Percentiles rank a stretch among this genome's conserved stretches.
Evolutionary conservation across 2,888 invertebrate genomes (phyloP).

Genomic region (Philaethria dido): DNA sequence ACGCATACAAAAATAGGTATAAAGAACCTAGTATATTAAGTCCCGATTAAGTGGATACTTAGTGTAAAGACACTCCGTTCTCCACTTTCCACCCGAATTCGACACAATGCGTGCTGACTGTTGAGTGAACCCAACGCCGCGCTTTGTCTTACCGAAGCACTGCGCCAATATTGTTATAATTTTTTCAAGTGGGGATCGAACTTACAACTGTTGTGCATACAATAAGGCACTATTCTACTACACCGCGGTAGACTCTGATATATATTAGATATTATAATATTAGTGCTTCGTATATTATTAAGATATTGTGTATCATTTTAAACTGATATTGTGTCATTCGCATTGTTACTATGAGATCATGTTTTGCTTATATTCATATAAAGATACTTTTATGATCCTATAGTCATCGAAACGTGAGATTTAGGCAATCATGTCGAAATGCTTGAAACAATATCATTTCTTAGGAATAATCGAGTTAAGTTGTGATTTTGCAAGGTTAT

Average conservation of each 20-base stretch:
- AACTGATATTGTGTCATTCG: constrained; percentile 1
- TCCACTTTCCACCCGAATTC: too few species aligned
- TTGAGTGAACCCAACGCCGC: too few species aligned
- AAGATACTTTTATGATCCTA: constrained; percentile 5
- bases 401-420: constrained; percentile 2
- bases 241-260: too few species aligned
- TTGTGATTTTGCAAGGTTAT: neutral
- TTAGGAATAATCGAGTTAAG: neutral
- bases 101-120: too few species aligned
- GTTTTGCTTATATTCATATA: constrained; percentile 14
- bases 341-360: constrained; percentile 32
- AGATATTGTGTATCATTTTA: constrained; percentile 23
- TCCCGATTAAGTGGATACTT: too few species aligned
- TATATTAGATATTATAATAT: neutral
- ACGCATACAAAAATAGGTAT: too few species aligned
- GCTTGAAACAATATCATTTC: neutral
- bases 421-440: neutral
- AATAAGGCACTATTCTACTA: too few species aligned
- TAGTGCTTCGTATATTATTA: constrained; percentile 23
- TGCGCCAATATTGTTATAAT: too few species aligned
- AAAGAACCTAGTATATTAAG: too few species aligned
- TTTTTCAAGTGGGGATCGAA: too few species aligned
- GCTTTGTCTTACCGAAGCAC: too few species aligned
- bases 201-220: neutral
- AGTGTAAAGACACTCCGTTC: too few species aligned